Evolutionary conservation across 2,113 vertebrate species (phyloP), one percentile per base, ranked within the genome.

Genomic region (Larimichthys polyactis): DNA sequence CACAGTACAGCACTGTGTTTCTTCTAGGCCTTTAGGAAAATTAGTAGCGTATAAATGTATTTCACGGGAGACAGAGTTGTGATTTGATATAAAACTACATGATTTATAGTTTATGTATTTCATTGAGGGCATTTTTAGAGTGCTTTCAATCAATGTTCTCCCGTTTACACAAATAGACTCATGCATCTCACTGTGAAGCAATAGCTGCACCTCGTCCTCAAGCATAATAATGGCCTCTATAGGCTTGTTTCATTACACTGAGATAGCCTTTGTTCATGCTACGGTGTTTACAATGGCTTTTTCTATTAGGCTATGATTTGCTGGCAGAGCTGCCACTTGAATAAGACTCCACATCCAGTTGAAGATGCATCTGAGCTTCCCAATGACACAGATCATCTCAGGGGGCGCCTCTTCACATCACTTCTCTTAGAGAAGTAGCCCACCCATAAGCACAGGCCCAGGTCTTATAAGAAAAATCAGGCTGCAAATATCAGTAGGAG

Each of bases 401-500:
- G 57, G 32, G 43, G 36, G 7, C 57, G 12, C 65, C 84, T 86
- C 81, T 44, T 79, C 57, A 88, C 70, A 74, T 84, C 75, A 65
- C 70, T 40, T 32, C 44, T 64, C 32, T 4, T 22, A 73, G 59
- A 70, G 36, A 74, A 79, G 79, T 69, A 59, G 79, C 80, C 84
- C 80, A 82, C 83, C 85, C 79, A 24, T 81, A 64, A 71, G 46
- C 71, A 67, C 68, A 48, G 44, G 11, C 49, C 57, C 48, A 36
- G 65, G 55, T 78, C 67, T 81, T 86, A 87, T 87, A 76, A 76
- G 81, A 84, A 64, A 78, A 89, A 82, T 84, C 73, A 49, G 48
- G 62, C 75, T 59, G 79, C 71, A 87, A 75, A 87, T 88, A 89
- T 88, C 87, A 74, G 75, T 68, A 64, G 76, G 55, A 86, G 81